These are phyloP conservation scores for Oreonectes daqikongensis DNA, from an alignment of 2,797 vertebrate species.

Conservation along the genomic window DNA sequence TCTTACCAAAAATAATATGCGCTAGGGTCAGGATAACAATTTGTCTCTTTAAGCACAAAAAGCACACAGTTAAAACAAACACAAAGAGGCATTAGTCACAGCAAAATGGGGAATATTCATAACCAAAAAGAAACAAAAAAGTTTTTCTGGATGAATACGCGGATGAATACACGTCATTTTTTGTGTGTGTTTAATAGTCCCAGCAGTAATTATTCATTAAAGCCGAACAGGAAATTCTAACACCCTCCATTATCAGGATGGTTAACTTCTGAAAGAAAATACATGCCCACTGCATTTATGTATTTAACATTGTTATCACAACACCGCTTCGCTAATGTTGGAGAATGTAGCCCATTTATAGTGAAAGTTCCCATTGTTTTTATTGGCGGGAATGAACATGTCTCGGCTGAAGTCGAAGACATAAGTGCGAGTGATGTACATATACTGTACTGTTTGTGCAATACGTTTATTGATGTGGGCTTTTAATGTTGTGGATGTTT, in stretches of 20 bases:
- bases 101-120: conserved; percentile 17
- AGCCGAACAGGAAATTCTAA: conserved; percentile 47
- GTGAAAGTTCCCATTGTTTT: conserved; percentile 19
- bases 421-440: conserved; percentile 34
- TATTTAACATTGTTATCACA: conserved; percentile 32
- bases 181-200: conserved; percentile 31
- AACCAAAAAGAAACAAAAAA: not conserved
- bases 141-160: conserved; percentile 20
- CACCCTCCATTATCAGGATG: conserved; percentile 2
- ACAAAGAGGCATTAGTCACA: conserved; percentile 26
- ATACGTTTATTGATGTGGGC: conserved; percentile 46
- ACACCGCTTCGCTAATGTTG: conserved; percentile 10
- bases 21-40: conserved; percentile 33
- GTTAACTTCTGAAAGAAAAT: conserved; percentile 31
- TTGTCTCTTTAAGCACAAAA: conserved; percentile 32
- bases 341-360: conserved; percentile 8
- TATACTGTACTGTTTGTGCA: conserved; percentile 53
- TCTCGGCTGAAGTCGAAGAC: conserved; percentile 11
- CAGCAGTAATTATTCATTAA: conserved; percentile 39
- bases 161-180: conserved; percentile 12
- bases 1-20: conserved; percentile 44
- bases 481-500: conserved; percentile 48
- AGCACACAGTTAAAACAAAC: conserved; percentile 43
- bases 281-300: conserved; percentile 26
- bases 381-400: conserved; percentile 6